Evolutionary conservation across 1,140 invertebrate genomes (phyloP), one percentile per base, ranked within the genome.

Genomic region (Heliothis subflexa): DNA sequence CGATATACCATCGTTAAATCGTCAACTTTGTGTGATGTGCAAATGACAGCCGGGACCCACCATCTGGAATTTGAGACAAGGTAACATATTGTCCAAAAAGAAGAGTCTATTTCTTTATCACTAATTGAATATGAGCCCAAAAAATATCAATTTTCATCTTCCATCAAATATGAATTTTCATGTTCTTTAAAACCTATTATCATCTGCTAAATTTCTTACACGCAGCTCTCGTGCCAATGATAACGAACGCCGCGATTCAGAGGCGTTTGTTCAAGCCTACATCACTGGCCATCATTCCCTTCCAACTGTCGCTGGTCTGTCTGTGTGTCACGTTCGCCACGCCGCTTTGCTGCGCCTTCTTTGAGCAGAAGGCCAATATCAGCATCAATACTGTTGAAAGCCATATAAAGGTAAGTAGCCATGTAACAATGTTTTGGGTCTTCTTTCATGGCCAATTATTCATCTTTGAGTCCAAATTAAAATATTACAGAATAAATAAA

Each of bases 321-420:
- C 40, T 66, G 1, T 47, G 40, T 18, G 16, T 10, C 33, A 47
- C 40, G 3, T 18, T 66, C 9, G 40, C 62, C 14, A 66, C 62
- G 16, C 62, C 62, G 16, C n/a, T 66, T 10, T 16, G 62, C 16
- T 66, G 16, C 28, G 62, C 62, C 40, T 18, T 66, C 12, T 66
- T 66, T 10, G 28, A 18, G 11, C 62, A 47, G 40, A 47, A 66
- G 47, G 16, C 62, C 3, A 21, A 21, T 3, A 66, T 66, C 3
- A 13, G 14, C 16, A 66, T 66, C 62, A 21, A 18, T 11, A 7
- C 16, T 13, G 3, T 47, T 21, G 40, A 47, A 16, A 47, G 3
- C 1, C n/a, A 21, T 4, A 47, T 66, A 21, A 47, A 66, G 62
- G 62, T 66, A 49, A 18, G 61, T 45, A 2, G 16, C 21, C n/a